Base-by-base conservation (phyloP, 2,797 vertebrate species). In the Alcedo atthis region DNA sequence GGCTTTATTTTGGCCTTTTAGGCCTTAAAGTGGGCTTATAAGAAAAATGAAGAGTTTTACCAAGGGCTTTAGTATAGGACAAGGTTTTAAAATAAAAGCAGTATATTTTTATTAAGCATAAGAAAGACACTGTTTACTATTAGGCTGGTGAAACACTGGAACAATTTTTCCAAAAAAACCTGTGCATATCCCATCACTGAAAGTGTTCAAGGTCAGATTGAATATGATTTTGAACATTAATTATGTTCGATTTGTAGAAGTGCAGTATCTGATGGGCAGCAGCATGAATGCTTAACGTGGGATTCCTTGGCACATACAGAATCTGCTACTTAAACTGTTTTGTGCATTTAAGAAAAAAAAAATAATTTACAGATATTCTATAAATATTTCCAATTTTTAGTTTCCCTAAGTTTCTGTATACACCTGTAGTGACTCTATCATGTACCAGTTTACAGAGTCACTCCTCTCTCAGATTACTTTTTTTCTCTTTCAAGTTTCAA, bases 321-420 rank as follows among this genome's bases (percentile, higher is more conserved):
- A 30, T 63, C 11, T 93, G 2, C 24, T 87, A 28, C 10, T 74
- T 18, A 51, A 85, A 35, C 4, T 21, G 1, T 11, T 85, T 21
- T 10, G 5, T 58, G 3, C 5, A 61, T 5, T 54, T n/a, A 1
- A 43, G 48, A 46, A 64, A 17, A 25, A 12, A 9, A 12, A 20
- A 0, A 2, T 68, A 0, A 6, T 61, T 78, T 66, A 20, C 1
- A 6, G 24, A 17, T 30, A 76, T 37, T 32, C n/a, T 17, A 78
- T 58, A 64, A 73, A 30, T 54, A 22, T 45, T 75, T 77, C 24
- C 15, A 51, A 57, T 48, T 2, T 32, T 43, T 48, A 16, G 1
- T 33, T 88, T 28, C 58, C 15, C 10, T 32, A 30, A 35, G 19
- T n/a, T 75, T 64, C 14, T 64, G 1, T 19, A 22, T 45, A 40